A percentile compares a stretch with the other conserved stretches of the same genome.
Conservation (phyloP, 2,797 vertebrate genomes). For the Bryconaethiops microstoma region DNA sequence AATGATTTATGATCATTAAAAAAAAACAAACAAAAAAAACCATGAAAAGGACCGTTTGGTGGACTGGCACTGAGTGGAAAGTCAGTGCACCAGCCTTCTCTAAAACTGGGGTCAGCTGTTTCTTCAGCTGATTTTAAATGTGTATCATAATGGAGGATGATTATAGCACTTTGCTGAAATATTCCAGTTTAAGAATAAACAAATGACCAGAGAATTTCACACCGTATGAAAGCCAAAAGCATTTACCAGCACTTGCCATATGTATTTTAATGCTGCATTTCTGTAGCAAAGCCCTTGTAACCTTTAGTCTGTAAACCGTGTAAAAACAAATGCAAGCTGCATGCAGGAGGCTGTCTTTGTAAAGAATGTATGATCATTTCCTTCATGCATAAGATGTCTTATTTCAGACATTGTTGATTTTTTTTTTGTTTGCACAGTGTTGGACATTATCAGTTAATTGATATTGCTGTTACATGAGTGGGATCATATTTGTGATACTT, state of each 20-base stretch:
- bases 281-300: slow-evolving; percentile 4
- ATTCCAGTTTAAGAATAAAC: slow-evolving; percentile 6
- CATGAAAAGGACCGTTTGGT: not conserved
- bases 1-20: too few relatives aligned
- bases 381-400: not conserved
- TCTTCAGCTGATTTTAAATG: not conserved
- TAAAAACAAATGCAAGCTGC: slow-evolving; percentile 39
- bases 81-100: not conserved
- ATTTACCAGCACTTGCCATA: slow-evolving; percentile 24
- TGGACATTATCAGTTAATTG: slow-evolving; percentile 48
- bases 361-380: slow-evolving; percentile 21
- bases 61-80: not conserved
- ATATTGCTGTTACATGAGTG: slow-evolving; percentile 54
- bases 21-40: slow-evolving; percentile 11
- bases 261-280: slow-evolving; percentile 7
- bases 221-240: slow-evolving; percentile 21
- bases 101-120: not conserved
- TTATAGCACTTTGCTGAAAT: slow-evolving; percentile 16
- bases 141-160: slow-evolving; percentile 13
- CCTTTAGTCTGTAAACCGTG: slow-evolving; percentile 44
- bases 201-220: not conserved
- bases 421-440: slow-evolving; percentile 65
- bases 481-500: slow-evolving; percentile 43
- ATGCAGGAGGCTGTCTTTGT: slow-evolving; percentile 14
- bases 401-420: slow-evolving; percentile 25